Base-by-base conservation (phyloP, 92 coral and sea anemone species). In the Desmophyllum pertusum region DNA sequence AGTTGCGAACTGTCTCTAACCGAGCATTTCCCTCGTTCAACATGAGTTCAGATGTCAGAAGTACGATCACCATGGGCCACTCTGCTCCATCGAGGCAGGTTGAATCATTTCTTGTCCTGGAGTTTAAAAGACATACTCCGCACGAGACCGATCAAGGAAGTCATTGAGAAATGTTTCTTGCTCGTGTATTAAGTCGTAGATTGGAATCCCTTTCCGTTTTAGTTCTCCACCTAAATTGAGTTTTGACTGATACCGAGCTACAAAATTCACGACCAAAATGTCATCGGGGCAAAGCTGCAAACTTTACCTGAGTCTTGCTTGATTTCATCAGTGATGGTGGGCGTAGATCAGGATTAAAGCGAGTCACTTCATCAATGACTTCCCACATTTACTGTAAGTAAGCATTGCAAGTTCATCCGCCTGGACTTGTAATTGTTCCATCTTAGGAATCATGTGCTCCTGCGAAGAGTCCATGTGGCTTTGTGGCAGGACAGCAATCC, bases 61-160 rank as follows among this genome's bases (percentile, higher is more conserved):
- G 84, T 43, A 87, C 48, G 3, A 87, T 64, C 27, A 87, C 90
- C 90, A 87, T 87, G 31, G 87, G 87, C 87, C 90, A 80, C 73
- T 87, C 90, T 65, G 80, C 71, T 50, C 90, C 87, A 27, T 87
- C 90, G 50, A 87, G 50, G 64, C 29, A 76, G 4, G 51, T 53
- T 4, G 90, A 87, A 70, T 72, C 87, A 25, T 36, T 10, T 40
- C 87, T 75, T 21, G 90, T 72, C 41, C 10, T 39, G 7, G 90
- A 81, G 30, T 87, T 52, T 42, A 87, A 75, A 43, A 87, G 87
- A 25, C 75, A 77, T 25, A 55, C 74, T 52, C 67, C 46, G 21
- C 46, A 23, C 35, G n/a, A 45, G 63, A 52, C 68, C 19, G 10
- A 48, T 67, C 50, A 17, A 64, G 38, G 46, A 41, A 48, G 17